phyloP scores from a whole-genome alignment of 2,113 vertebrate genomes.

The Ifrita kowaldi region DNA sequence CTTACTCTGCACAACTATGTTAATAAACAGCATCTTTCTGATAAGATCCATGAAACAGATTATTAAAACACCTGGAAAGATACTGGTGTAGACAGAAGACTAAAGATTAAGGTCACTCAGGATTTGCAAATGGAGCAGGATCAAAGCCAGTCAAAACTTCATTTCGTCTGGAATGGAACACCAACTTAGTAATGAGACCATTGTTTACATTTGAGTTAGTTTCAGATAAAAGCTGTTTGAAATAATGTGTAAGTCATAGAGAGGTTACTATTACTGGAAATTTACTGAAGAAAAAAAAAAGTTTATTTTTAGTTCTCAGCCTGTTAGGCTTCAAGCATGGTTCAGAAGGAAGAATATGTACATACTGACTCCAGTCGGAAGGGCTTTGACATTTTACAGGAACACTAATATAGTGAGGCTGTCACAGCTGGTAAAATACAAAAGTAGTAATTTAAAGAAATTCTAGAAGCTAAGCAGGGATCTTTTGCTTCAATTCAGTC shows the following conservation, averaged over 20 bases:
- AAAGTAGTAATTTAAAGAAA: slow-evolving; percentile 9
- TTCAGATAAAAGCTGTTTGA: neutral
- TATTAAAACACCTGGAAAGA: neutral
- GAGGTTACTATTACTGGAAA: neutral
- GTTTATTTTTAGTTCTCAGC: slow-evolving; percentile 32
- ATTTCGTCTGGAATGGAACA: neutral
- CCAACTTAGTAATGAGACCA: neutral
- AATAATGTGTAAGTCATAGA: neutral
- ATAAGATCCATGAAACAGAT: neutral
- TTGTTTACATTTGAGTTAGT: neutral
- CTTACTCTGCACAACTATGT: neutral
- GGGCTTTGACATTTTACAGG: slow-evolving; percentile 15
- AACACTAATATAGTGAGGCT: slow-evolving; percentile 34
- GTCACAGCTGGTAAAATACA: slow-evolving; percentile 16
- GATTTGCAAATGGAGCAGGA: neutral
- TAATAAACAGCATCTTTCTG: neutral
- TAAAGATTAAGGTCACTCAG: neutral
- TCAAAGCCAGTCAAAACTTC: neutral
- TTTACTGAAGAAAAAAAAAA: neutral
- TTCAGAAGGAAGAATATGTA: slow-evolving; percentile 1
- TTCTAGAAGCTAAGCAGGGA: neutral
- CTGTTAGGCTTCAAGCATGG: neutral
- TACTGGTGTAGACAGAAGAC: neutral
- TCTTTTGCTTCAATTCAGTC: neutral
- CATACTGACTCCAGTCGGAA: neutral